Base-by-base conservation (phyloP, 2,113 vertebrate genomes). In the Apeltes quadracus region DNA sequence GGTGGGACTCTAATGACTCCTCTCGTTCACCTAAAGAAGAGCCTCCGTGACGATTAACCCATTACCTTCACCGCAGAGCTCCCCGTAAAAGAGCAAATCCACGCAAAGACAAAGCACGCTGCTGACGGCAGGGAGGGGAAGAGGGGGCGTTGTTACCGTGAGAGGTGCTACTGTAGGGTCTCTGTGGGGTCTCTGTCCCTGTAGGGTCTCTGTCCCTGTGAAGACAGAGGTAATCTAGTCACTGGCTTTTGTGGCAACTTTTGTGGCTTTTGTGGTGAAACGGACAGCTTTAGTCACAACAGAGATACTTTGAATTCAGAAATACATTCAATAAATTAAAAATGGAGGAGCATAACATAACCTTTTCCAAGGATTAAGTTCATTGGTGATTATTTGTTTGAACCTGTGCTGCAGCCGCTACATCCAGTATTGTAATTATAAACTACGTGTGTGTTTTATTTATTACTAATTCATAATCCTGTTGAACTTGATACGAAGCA, bases 401-500 rank as follows among this genome's bases (percentile, higher is more conserved):
- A 34, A 57, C 36, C 9, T 25, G 58, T 32, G 18, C 34, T 69
- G 63, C 56, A 27, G 41, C 54, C 61, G 44, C 12, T n/a, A 29
- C 39, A 12, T 69, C 66, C 5, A 58, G 32, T 76, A 72, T 61
- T 79, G 71, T 68, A 75, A 67, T 77, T 75, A 74, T 65, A 46
- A 90, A 77, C 76, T 36, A 69, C 16, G 59, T 57, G 38, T 70
- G 73, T 57, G 61, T 76, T 79, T 69, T 71, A 78, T 83, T 72
- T 84, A 91, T 72, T 76, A 88, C 84, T 86, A 78, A 90, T 74
- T 72, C 74, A 87, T 86, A 86, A 85, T 89, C 59, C 76, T 84
- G 69, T 72, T 78, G 63, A 82, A 83, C 72, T 62, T 46, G 68
- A 78, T 87, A 83, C 61, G 56, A 72, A 87, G 84, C 86, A 71